Base-by-base conservation (phyloP, 2,888 invertebrate genomes). In the Watsonalla binaria region DNA sequence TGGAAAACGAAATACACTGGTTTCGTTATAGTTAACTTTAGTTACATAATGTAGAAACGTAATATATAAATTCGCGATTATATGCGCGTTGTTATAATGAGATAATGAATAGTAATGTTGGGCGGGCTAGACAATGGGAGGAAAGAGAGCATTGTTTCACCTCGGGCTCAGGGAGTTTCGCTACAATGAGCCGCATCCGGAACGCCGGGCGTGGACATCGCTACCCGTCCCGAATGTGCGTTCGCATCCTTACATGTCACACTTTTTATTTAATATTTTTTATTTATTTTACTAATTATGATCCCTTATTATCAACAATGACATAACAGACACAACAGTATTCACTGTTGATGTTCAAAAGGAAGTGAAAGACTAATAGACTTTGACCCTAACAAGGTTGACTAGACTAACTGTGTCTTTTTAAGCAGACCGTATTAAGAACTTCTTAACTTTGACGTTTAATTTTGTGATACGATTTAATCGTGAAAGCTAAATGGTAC, bases 101-200 rank as follows among this genome's bases (percentile, higher is more conserved):
- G 37, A 49, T 54, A 48, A 54, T 68, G 60, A 68, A 72, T 68
- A 63, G 57, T 59, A 72, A 72, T 76, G 66, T 62, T 66, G 63
- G 70, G 68, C 60, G 66, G 60, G 61, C 55, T 71, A 80, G 79
- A 90, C 89, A 89, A 90, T 87, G 75, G 78, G 79, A 88, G 89
- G 87, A 88, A 85, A 83, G 86, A 82, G 82, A 82, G 81, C 81
- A 88, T 90, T 89, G 89, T 90, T 86, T 87, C 78, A 82, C 74
- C 72, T 76, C 70, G 74, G 76, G 72, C 76, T 73, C 84, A 82
- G 87, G 88, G 86, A 87, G 90, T 90, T 90, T 90, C 90, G 90
- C 88, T 90, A 89, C 87, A 88, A 89, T 90, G 89, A 84, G 72
- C 76, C 71, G 87, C 88, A 83, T 90, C 89, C 90, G 89, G 87